Percentiles rank a stretch among this genome's conserved stretches.
Conservation (phyloP, 2,888 invertebrate genomes). For the Tetramorium bicarinatum region DNA sequence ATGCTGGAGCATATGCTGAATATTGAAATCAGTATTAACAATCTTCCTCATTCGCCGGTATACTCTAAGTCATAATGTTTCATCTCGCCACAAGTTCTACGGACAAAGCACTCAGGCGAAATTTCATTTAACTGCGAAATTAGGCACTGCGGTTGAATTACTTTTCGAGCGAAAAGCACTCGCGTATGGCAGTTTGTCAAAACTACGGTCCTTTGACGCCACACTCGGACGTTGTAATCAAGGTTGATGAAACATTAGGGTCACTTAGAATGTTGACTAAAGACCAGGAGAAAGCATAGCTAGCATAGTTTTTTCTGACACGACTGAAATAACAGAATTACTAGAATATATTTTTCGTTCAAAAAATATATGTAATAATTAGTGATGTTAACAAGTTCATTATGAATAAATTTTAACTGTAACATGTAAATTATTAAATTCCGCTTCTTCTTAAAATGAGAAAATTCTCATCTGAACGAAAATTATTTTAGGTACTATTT, state of each 20-base stretch:
- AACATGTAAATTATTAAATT: background rate
- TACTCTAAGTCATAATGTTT: constrained; percentile 18
- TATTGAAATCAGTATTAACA: constrained; percentile 60
- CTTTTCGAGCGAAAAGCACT: constrained; percentile 43
- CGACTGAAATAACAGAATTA: background rate
- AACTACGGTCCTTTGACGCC: constrained; percentile 42
- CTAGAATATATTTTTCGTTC: background rate
- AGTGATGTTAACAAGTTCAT: background rate
- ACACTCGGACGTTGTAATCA: constrained; percentile 33
- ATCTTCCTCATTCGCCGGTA: constrained; percentile 50
- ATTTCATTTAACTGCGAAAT: constrained; percentile 69
- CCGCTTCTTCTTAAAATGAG: background rate
- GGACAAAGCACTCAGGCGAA: constrained; percentile 61
- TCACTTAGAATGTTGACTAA: background rate
- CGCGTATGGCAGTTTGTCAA: constrained; percentile 37
- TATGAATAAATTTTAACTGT: background rate
- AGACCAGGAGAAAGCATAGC: background rate
- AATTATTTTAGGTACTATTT: background rate
- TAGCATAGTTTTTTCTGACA: background rate
- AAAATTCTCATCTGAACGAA: background rate
- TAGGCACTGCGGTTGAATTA: constrained; percentile 60
- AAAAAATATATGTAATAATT: background rate
- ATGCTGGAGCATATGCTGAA: constrained; percentile 19
- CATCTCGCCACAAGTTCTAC: constrained; percentile 27
- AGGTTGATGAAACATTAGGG: constrained; percentile 30